Evolutionary conservation across 2,113 vertebrate species (phyloP).

Genomic region (Chionomys nivalis): DNA sequence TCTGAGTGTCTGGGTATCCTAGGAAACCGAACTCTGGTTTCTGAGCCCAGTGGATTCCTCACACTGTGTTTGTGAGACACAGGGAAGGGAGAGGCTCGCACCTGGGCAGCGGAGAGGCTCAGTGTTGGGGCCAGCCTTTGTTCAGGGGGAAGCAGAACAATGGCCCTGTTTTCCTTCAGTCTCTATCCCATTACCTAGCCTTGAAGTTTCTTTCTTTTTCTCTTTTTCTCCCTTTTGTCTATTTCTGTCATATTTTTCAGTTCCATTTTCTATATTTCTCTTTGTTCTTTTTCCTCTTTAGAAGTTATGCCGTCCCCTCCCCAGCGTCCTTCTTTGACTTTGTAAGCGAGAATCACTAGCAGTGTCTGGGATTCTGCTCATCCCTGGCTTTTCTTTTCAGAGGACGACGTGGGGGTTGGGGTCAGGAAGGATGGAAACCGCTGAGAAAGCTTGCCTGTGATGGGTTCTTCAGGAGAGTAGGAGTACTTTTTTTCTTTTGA

Average conservation of each 20-base stretch:
- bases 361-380: not conserved
- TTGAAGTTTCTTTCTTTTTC: constrained; percentile 46
- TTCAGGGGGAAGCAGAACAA: constrained; percentile 82
- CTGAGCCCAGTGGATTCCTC: constrained; percentile 71
- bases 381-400: not conserved
- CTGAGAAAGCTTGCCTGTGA: not conserved
- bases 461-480: not conserved
- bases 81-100: constrained; percentile 66
- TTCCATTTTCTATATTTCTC: not conserved
- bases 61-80: constrained; percentile 64
- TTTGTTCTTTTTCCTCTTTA: not conserved
- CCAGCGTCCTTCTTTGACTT: not conserved
- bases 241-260: not conserved
- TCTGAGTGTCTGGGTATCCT: constrained; percentile 78
- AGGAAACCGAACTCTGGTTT: constrained; percentile 82
- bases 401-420: not conserved
- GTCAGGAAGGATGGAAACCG: not conserved
- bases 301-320: not conserved
- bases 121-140: constrained; percentile 71
- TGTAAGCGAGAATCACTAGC: not conserved
- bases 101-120: constrained; percentile 63
- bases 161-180: constrained; percentile 75
- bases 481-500: constrained; percentile 26
- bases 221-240: not conserved
- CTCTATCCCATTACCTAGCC: constrained; percentile 61